Evolutionary conservation across 2,888 invertebrate genomes (phyloP), one percentile per base, ranked within the genome.

Genomic region (Erebia ligea): DNA sequence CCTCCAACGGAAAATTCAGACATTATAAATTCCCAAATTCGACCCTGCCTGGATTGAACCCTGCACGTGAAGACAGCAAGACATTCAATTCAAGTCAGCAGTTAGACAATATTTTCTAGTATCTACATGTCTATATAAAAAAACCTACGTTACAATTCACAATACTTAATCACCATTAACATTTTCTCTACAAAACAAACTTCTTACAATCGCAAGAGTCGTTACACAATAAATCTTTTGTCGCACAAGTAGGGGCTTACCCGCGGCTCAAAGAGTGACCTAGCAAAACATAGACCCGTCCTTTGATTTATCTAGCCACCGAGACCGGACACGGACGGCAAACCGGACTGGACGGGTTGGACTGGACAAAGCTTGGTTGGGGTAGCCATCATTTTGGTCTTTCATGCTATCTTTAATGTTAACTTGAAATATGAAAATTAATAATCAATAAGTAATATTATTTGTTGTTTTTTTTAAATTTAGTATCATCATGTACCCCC

Each of bases 271-370:
- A 64, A 76, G 75, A 81, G 80, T 85, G 84, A 86, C 82, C 77
- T 80, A 81, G 84, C 84, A 79, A 81, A 81, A 80, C 77, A 79
- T 76, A 77, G 76, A 78, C 76, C 81, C 78, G 79, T 81, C 79
- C 77, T 75, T 77, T 84, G 79, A 82, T 82, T 81, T 80, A 81
- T 77, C 75, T 76, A 75, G 73, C 76, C 73, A 70, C 61, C 57
- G 40, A 75, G 73, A 75, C 75, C 73, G 75, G 76, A 72, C 72
- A 67, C 58, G 69, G 76, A 71, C 77, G 67, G 42, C 58, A 13
- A 69, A 76, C 72, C 63, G 70, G 75, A 76, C 59, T 59, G 57
- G 68, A 70, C 68, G 57, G 68, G 75, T 69, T 66, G 42, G 50
- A 48, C 42, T 19, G 69, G 59, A 63, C 67, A 21, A 59, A 25